These are phyloP conservation scores for Drosophila hawaiiensis DNA, from an alignment of 2,888 invertebrate species.

Conservation along the genomic window DNA sequence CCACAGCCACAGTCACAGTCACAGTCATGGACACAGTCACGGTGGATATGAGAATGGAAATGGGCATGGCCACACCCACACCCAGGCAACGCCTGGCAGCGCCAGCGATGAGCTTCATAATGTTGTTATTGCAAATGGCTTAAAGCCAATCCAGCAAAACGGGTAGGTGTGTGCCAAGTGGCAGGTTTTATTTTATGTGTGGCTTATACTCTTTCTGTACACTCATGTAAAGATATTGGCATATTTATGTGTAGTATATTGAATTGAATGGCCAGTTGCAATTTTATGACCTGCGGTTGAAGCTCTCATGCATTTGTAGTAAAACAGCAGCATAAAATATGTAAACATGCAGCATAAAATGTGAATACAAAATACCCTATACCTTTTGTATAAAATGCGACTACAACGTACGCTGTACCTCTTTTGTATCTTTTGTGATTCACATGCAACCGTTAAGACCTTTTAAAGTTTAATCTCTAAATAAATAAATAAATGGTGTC, in stretches of 20 bases:
- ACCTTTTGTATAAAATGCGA: not conserved
- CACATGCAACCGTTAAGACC: not conserved
- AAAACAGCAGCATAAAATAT: conserved; percentile 16
- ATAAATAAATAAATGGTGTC: not conserved
- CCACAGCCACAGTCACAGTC: conserved; percentile 45
- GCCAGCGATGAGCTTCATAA: conserved; percentile 44
- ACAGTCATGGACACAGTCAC: conserved; percentile 39
- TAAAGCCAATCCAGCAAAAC: conserved; percentile 54
- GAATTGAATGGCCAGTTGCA: conserved; percentile 48
- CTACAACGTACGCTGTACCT: not conserved
- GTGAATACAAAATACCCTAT: not conserved
- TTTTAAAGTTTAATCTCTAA: not conserved
- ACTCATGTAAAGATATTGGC: not conserved
- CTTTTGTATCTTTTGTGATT: not conserved
- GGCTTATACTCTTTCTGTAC: conserved; percentile 2
- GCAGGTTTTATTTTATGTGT: conserved; percentile 13
- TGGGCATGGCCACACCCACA: conserved; percentile 24
- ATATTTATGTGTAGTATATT: conserved; percentile 30
- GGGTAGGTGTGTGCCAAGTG: conserved; percentile 40
- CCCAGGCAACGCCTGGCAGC: conserved; percentile 6
- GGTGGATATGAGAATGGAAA: conserved; percentile 30
- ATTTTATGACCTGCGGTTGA: conserved; percentile 51
- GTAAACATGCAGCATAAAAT: not conserved
- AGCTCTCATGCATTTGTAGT: conserved; percentile 26
- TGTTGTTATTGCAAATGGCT: conserved; percentile 58